Evolutionary conservation across 2,113 vertebrate genomes (phyloP).

Genomic region (Pseudolaguvia tuberculata): DNA sequence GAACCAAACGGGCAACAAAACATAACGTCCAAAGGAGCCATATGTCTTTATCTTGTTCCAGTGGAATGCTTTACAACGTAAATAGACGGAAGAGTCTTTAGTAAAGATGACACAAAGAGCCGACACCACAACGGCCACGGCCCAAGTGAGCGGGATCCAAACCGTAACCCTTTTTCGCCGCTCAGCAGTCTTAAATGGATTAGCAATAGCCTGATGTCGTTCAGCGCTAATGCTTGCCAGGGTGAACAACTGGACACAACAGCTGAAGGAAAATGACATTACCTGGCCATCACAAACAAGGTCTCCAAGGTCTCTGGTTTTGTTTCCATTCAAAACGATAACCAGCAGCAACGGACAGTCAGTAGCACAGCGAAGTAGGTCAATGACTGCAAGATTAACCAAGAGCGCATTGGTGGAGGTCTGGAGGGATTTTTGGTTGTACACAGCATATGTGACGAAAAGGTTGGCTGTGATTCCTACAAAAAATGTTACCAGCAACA

Average conservation of each 20-base stretch:
- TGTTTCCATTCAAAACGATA: conserved; percentile 47
- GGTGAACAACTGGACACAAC: conserved; percentile 69
- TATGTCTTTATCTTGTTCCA: conserved; percentile 42
- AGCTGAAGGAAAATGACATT: conserved; percentile 65
- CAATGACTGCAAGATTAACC: conserved; percentile 66
- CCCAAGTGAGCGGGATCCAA: conserved; percentile 63
- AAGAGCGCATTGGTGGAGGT: conserved; percentile 67
- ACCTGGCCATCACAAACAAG: conserved; percentile 61
- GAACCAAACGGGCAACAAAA: conserved; percentile 68
- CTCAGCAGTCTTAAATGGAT: conserved; percentile 61
- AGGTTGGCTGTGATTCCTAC: conserved; percentile 64
- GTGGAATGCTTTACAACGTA: conserved; percentile 54
- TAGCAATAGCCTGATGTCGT: conserved; percentile 65
- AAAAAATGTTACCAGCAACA: conserved; percentile 58
- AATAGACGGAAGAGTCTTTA: conserved; percentile 59
- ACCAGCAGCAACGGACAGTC: conserved; percentile 67
- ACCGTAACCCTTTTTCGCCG: conserved; percentile 52
- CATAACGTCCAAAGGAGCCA: conserved; percentile 66
- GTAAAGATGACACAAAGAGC: conserved; percentile 52
- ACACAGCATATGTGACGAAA: conserved; percentile 67
- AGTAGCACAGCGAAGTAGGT: conserved; percentile 58
- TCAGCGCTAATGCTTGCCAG: conserved; percentile 70
- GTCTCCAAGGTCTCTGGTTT: conserved; percentile 31
- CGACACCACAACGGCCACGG: conserved; percentile 55
- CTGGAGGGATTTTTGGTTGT: conserved; percentile 61